Evolutionary conservation across 1,140 invertebrate genomes (phyloP).

Genomic region (Megalonaias nervosa): DNA sequence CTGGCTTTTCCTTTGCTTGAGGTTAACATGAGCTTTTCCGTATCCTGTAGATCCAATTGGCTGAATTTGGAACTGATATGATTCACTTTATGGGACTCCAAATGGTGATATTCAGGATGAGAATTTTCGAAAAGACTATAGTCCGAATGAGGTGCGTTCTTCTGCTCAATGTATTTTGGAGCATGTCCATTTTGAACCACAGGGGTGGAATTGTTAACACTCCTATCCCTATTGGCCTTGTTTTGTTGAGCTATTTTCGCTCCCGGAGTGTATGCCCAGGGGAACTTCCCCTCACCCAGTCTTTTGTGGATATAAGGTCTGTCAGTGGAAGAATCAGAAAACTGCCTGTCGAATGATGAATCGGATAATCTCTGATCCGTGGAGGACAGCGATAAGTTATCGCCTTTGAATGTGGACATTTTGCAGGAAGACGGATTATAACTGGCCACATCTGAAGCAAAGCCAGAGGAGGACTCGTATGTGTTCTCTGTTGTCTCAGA

Average conservation of each 20-base stretch:
- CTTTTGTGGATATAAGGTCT: constrained; percentile 26
- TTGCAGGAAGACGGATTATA: constrained; percentile 50
- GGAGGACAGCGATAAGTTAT: constrained; percentile 35
- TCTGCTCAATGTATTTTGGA: constrained; percentile 5
- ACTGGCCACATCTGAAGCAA: constrained; percentile 66
- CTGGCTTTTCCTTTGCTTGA: constrained; percentile 42
- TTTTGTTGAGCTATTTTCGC: constrained; percentile 35
- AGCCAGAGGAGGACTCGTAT: constrained; percentile 69
- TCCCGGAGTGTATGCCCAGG: constrained; percentile 35
- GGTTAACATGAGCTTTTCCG: constrained; percentile 30
- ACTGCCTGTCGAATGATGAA: constrained; percentile 33
- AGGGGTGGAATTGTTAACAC: background rate
- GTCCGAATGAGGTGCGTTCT: too few species aligned
- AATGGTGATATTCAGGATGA: constrained; percentile 31
- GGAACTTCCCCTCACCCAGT: constrained; percentile 35
- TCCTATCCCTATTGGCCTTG: constrained; percentile 18
- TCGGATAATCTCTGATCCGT: constrained; percentile 31
- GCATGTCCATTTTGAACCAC: constrained; percentile 23
- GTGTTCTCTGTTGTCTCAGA: constrained; percentile 54
- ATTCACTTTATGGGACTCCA: constrained; percentile 37
- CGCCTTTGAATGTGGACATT: constrained; percentile 62
- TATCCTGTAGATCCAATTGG: constrained; percentile 50
- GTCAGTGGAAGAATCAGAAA: constrained; percentile 32
- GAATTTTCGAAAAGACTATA: constrained; percentile 15
- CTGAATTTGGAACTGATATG: constrained; percentile 44